These are phyloP conservation scores for Protophormia terraenovae DNA, from an alignment of 2,888 invertebrate genomes.

Conservation along the genomic window DNA sequence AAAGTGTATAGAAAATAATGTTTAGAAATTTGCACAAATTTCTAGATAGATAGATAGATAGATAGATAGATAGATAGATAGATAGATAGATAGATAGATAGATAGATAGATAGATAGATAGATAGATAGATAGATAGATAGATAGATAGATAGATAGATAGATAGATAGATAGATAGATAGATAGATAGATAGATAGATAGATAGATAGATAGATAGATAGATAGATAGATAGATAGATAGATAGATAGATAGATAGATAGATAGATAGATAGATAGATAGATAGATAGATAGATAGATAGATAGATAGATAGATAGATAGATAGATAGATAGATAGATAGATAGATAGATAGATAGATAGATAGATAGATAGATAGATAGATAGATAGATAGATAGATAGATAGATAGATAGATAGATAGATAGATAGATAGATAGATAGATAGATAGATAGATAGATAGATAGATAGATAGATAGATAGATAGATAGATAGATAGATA, in stretches of 20 bases:
- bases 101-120: neutral
- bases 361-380: too few relatives aligned
- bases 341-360: neutral
- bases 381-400: neutral
- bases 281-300: neutral
- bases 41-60: neutral
- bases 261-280: neutral
- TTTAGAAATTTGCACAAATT: too few relatives aligned
- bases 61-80: neutral
- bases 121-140: neutral
- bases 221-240: neutral
- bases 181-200: neutral
- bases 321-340: neutral
- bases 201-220: neutral
- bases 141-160: neutral
- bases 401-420: too few relatives aligned
- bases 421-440: too few relatives aligned
- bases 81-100: neutral
- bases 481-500: neutral
- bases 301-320: neutral
- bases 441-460: too few relatives aligned
- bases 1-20: too few relatives aligned
- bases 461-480: neutral
- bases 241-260: neutral
- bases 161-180: neutral